Percentiles rank a stretch among this genome's conserved stretches.
Conservation (phyloP, 2,888 invertebrate genomes). For the Xestia c-nigrum region DNA sequence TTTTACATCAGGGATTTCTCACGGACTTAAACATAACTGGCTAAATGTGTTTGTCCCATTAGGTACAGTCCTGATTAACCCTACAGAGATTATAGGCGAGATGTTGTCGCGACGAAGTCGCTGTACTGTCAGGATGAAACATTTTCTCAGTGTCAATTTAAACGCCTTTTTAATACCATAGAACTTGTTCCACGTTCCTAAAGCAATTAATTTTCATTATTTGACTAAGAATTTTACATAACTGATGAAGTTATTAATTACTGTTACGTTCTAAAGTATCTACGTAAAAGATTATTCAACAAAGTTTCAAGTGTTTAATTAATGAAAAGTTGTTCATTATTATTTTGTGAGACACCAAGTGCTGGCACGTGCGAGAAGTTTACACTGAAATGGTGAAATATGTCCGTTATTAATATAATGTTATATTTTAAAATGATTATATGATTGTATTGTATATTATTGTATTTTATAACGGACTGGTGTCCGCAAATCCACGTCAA, state of each 20-base stretch:
- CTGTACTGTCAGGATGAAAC: no score
- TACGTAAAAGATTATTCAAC: slow-evolving; percentile 17
- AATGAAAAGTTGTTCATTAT: slow-evolving; percentile 18
- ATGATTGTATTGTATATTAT: no score
- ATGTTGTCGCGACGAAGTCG: no score
- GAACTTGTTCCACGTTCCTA: not conserved
- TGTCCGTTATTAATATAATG: not conserved
- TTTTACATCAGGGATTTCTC: no score
- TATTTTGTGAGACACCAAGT: slow-evolving; percentile 8
- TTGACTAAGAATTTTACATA: slow-evolving; percentile 6
- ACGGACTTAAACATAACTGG: no score
- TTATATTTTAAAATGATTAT: no score
- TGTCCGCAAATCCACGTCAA: no score
- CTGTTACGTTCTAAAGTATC: slow-evolving; percentile 10
- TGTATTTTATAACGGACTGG: no score
- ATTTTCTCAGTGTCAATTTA: not conserved
- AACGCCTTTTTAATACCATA: not conserved
- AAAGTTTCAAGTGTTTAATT: slow-evolving; percentile 38
- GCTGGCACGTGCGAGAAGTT: not conserved
- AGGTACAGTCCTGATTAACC: no score
- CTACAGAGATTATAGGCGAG: no score
- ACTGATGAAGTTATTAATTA: slow-evolving; percentile 7
- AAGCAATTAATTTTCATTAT: slow-evolving; percentile 9
- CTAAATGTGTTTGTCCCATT: no score
- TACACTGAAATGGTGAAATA: not conserved